Evolutionary conservation across 2,888 invertebrate species (phyloP), one percentile per base, ranked within the genome.

Genomic region (Drosophila monieri): DNA sequence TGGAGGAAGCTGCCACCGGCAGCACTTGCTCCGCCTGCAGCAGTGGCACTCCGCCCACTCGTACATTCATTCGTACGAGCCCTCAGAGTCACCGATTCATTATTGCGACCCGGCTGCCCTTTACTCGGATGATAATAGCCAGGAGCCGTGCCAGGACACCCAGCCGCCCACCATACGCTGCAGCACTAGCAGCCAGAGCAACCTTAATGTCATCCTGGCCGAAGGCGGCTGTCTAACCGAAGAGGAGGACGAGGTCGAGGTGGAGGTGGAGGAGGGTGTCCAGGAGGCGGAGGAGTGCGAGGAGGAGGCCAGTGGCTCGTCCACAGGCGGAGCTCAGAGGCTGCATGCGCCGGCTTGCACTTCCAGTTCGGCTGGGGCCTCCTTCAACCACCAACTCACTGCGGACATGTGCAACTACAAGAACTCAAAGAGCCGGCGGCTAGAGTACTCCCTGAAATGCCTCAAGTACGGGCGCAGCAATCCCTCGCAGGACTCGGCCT

Each of bases 401-500:
- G 88, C 91, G 9, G 91, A 92, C 74, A 91, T 90, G 80, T 91
- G 91, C 77, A 91, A 88, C 74, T 90, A 89, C 60, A 92, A 92
- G 77, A 92, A 92, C 74, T 91, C 92, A 6, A 92, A 91, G 77
- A 91, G 90, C 64, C 89, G 92, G 3, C 90, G 92, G n/a, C 79
- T 92, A 53, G 92, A 92, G 73, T 92, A 92, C 76, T 92, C 92
- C 37, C 87, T 91, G 53, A 90, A 91, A 72, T 91, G 91, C 46
- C 83, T 91, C 62, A 91, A 91, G 73, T 91, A 91, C 73, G 91
- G 91, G 3, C 90, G 91, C 56, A 92, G 91, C 56, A 92, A 92
- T 88, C 92, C 92, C 12, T 92, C 92, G 25, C 92, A 92, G 79
- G 92, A 92, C 61, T 92, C 92, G 8, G 92, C 92, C 8, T 92